Conservation (phyloP, 2,797 vertebrate species). For the Brachyalestes nurse region DNA sequence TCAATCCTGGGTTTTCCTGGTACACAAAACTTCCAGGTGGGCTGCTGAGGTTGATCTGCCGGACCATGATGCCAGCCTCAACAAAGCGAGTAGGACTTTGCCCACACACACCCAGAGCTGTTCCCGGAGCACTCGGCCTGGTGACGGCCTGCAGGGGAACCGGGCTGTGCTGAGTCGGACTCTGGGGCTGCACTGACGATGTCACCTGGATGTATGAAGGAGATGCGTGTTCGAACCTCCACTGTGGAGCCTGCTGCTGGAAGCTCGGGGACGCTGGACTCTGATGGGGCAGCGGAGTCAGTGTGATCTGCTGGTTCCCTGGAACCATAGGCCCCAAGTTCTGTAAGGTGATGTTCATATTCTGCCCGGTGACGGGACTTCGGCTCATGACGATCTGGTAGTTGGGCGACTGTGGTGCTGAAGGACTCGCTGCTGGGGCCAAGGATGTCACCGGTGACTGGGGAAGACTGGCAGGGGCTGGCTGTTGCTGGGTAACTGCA, state of each 20-base stretch:
- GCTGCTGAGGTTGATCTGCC: constrained; percentile 90
- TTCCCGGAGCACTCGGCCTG: constrained; percentile 81
- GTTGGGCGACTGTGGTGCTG: constrained; percentile 94
- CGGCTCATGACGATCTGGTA: constrained; percentile 96
- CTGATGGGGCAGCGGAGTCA: constrained; percentile 89
- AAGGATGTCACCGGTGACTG: constrained; percentile 92
- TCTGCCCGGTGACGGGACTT: constrained; percentile 88
- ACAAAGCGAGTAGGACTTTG: constrained; percentile 93
- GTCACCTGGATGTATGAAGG: constrained; percentile 95
- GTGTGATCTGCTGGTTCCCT: constrained; percentile 92
- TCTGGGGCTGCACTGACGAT: constrained; percentile 92
- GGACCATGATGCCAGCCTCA: constrained; percentile 89
- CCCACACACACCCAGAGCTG: constrained; percentile 86
- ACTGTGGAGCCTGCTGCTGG: constrained; percentile 89
- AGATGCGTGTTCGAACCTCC: constrained; percentile 91
- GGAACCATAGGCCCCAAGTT: constrained; percentile 89
- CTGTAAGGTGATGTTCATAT: constrained; percentile 95
- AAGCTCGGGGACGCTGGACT: constrained; percentile 91
- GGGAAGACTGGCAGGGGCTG: constrained; percentile 82
- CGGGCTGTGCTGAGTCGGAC: constrained; percentile 92
- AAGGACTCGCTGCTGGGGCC: constrained; percentile 90
- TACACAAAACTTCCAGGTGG: constrained; percentile 90
- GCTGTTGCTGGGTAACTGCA: constrained; percentile 76
- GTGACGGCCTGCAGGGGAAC: constrained; percentile 85
- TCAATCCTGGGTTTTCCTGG: constrained; percentile 87